Conservation (phyloP, 2,113 vertebrate genomes). For the Panthera tigris region DNA sequence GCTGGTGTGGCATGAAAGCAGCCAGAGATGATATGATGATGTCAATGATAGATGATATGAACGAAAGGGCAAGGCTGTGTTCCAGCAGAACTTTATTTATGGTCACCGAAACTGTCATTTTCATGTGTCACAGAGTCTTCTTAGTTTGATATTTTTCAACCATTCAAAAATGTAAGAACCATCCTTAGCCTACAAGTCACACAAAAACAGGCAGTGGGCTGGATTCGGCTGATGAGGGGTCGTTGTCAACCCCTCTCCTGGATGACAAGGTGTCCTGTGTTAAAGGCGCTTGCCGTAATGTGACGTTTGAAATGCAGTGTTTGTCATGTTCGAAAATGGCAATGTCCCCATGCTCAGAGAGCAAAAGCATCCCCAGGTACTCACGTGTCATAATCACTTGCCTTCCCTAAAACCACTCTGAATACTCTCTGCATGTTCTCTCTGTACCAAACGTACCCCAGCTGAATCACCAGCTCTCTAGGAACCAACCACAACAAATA, state of each 20-base stretch:
- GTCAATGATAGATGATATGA: not conserved
- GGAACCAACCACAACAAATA: not conserved
- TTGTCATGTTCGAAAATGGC: not conserved
- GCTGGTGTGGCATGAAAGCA: not conserved
- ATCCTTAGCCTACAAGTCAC: not conserved
- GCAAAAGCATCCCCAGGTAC: not conserved
- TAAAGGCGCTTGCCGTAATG: not conserved
- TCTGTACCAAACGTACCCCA: not conserved
- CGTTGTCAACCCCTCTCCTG: not conserved
- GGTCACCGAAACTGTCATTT: not conserved
- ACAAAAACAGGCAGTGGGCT: not conserved
- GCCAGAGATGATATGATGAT: not conserved
- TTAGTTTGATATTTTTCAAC: constrained; percentile 22
- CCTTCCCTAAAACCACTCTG: not conserved
- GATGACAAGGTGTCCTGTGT: not conserved
- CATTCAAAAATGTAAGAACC: constrained; percentile 15
- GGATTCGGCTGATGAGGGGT: fast-evolving
- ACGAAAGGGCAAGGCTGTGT: not conserved
- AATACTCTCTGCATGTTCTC: not conserved
- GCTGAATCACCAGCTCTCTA: not conserved
- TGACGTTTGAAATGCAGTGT: not conserved
- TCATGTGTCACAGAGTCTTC: not conserved
- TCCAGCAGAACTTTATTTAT: not conserved
- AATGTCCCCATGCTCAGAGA: not conserved
- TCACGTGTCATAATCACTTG: not conserved